Conservation (phyloP, 2,797 vertebrate species). For the Xenentodon cancila region DNA sequence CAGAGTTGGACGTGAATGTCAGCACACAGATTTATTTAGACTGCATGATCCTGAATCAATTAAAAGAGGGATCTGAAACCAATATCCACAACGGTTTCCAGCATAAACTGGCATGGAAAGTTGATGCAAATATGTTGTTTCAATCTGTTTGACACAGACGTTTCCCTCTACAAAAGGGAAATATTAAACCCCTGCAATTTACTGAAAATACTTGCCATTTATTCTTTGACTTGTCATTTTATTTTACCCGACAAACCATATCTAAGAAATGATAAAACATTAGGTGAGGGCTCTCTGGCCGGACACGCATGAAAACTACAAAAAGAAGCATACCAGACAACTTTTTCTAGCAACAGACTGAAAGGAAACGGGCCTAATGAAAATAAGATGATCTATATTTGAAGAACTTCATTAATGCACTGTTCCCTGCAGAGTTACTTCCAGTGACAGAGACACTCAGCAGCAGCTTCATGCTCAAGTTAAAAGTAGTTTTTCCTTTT, state of each 20-base stretch:
- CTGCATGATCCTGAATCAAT: not conserved
- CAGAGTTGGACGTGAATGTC: no score
- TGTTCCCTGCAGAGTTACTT: constrained; percentile 74
- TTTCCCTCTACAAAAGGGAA: not conserved
- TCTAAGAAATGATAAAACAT: constrained; percentile 13
- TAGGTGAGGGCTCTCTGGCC: constrained; percentile 20
- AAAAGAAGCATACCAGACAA: constrained; percentile 55
- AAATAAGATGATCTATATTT: constrained; percentile 68
- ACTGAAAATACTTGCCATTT: not conserved
- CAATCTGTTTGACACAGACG: not conserved
- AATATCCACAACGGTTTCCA: not conserved
- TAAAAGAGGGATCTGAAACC: constrained; percentile 9
- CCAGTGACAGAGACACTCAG: constrained; percentile 73
- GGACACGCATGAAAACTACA: constrained; percentile 25
- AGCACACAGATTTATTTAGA: not conserved
- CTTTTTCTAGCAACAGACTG: constrained; percentile 64
- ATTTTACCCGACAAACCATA: constrained; percentile 6
- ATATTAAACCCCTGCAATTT: constrained; percentile 3
- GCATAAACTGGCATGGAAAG: constrained; percentile 2
- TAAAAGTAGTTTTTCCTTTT: constrained; percentile 77
- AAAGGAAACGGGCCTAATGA: constrained; percentile 62
- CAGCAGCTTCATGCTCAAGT: constrained; percentile 77
- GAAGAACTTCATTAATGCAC: constrained; percentile 80
- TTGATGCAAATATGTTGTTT: no score
- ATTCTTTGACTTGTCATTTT: constrained; percentile 8